Evolutionary conservation across 2,113 vertebrate species (phyloP).

Genomic region (Haplochromis vanheusdeni): DNA sequence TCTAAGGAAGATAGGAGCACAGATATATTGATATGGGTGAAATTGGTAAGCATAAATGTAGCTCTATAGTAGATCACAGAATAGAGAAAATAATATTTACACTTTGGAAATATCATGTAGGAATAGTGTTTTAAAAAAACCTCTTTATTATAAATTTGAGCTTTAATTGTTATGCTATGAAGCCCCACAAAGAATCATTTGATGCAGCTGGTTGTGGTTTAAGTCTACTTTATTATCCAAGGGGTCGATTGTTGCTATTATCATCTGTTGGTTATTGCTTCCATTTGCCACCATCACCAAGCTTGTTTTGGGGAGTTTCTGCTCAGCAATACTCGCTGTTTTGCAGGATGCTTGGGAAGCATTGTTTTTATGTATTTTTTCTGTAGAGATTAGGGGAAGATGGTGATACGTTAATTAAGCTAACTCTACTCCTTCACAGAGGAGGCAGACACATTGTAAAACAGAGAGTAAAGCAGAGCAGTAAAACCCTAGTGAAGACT

Average conservation of each 20-base stretch:
- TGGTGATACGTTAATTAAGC: neutral
- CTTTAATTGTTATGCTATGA: neutral
- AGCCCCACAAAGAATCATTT: neutral
- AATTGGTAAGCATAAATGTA: neutral
- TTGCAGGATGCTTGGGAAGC: neutral
- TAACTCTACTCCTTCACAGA: neutral
- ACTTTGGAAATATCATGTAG: neutral
- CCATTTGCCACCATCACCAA: neutral
- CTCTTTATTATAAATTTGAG: neutral
- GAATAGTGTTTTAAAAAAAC: neutral
- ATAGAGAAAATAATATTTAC: neutral
- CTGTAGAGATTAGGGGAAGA: neutral
- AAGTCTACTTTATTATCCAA: neutral
- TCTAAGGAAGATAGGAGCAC: neutral
- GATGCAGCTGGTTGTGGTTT: neutral
- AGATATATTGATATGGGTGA: neutral
- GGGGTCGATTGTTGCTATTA: neutral
- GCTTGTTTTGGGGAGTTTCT: neutral
- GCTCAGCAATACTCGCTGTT: neutral
- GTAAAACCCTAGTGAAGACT: neutral
- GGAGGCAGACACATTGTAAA: neutral
- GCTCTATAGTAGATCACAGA: neutral
- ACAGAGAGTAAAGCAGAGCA: neutral
- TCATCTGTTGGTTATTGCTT: neutral
- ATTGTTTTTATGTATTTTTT: neutral